phyloP scores from a whole-genome alignment of 2,797 vertebrate genomes.

The Oceanodroma leucorhoa region DNA sequence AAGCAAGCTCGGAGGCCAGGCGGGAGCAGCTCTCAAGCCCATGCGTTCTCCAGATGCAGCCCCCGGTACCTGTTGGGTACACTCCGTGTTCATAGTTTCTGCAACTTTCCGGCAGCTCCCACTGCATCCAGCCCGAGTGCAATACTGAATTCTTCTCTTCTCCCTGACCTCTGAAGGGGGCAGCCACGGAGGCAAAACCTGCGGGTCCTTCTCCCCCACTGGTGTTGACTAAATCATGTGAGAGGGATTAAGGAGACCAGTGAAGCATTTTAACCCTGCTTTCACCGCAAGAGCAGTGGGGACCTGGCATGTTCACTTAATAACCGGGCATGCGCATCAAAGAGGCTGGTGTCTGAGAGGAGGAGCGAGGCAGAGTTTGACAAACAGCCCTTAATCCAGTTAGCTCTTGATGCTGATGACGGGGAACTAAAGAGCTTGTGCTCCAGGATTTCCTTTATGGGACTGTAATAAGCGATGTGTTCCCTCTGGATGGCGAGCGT shows the following conservation, averaged over 20 bases:
- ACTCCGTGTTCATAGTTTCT: background rate
- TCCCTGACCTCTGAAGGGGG: background rate
- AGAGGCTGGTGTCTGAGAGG: background rate
- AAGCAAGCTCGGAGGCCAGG: background rate
- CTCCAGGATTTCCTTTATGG: background rate
- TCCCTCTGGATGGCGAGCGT: accelerated
- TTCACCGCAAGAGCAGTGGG: background rate
- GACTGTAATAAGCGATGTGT: accelerated
- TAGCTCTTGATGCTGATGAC: background rate
- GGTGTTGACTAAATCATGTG: conserved; percentile 17
- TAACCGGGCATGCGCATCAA: background rate
- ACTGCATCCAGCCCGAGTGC: background rate
- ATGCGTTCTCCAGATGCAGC: background rate
- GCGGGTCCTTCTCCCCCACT: background rate
- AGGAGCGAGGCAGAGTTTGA: background rate
- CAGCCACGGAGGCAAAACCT: background rate
- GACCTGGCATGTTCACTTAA: background rate
- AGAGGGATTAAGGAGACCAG: conserved; percentile 28
- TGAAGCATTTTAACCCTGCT: conserved; percentile 27
- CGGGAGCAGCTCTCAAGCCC: background rate
- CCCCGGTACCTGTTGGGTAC: background rate
- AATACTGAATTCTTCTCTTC: background rate
- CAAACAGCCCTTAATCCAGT: conserved; percentile 11
- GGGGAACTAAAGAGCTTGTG: background rate
- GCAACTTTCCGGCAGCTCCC: background rate